Base-by-base conservation (phyloP, 2,797 vertebrate species). In the Potorous gilbertii region DNA sequence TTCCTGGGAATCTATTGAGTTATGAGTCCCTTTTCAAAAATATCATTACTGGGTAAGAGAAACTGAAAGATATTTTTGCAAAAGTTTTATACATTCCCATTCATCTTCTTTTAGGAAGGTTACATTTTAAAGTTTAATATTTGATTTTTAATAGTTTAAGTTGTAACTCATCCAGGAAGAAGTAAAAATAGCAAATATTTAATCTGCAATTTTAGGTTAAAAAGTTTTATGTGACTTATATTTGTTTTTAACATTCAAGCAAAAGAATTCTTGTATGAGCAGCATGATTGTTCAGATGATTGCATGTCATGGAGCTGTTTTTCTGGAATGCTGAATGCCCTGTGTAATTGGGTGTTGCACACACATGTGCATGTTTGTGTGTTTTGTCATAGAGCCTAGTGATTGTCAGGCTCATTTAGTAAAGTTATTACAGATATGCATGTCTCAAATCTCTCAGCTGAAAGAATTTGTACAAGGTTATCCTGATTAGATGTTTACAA, bases 301-400 rank as follows among this genome's bases (percentile, higher is more conserved):
- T 11, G 11, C 4, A 24, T 92, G 40, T n/a, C 4, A 4, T 1
- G 5, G 18, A 18, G 6, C 21, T n/a, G n/a, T n/a, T n/a, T n/a
- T n/a, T n/a, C n/a, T n/a, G n/a, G n/a, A n/a, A 24, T 10, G 0
- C 27, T 27, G 52, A 5, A 2, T 1, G 4, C 3, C 0, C 13
- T 31, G 0, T 54, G 2, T 14, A 50, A 31, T 56, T 91, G 5
- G 5, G 50, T 74, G 55, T 52, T 6, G 0, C 14, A 0, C 6
- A n/a, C 21, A 40, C 6, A 5, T 40, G 27, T n/a, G 5, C 21
- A 2, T 81, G 34, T 74, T 34, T 74, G 16, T n/a, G n/a, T 94
- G 31, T 91, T 18, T 74, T 74, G 74, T 50, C 74, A 81, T n/a
- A 54, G 54, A 89, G 34, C 27, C 91, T 59, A 18, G 50, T 90